Base-by-base conservation (phyloP, 2,888 invertebrate genomes). In the Agrotis puta region DNA sequence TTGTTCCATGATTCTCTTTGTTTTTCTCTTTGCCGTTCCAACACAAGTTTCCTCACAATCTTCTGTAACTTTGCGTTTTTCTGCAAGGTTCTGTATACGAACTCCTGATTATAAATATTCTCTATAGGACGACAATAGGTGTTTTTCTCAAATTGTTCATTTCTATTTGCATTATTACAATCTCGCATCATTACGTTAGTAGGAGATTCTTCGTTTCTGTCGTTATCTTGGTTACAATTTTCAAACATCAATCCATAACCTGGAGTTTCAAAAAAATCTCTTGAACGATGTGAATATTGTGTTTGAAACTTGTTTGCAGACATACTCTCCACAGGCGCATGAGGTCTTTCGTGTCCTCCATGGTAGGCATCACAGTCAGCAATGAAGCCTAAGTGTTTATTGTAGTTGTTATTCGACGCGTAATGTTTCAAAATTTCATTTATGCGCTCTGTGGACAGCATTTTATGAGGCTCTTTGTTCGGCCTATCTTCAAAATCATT, bases 1-100 rank as follows among this genome's bases (percentile, higher is more conserved):
- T 92, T 93, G 74, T 93, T 92, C 92, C 93, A 94, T 2, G 86
- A 80, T 69, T 91, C 89, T 57, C 82, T 87, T 63, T 92, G 86
- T 79, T 91, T 93, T 70, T 93, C 92, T 69, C 72, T 90, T 74
- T 91, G 88, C 77, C 93, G 87, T 3, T 85, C 87, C 51, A 85
- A 65, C 14, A 89, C 82, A 51, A 95, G 70, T 70, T 89, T 90
- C 59, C 84, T 88, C 0, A 94, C 86, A 22, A 94, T 71, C 24
- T 68, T 76, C 61, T 92, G 89, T 24, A 95, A 79, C 76, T 83
- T 92, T 3, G 75, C 86, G 59, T 94, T 92, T 83, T 82, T 90
- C 83, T 92, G 88, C 61, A 92, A 76, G 16, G 89, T 90, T 86
- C 88, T 92, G 16, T 84, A 81, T 39, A 92, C 64, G 65, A 89